These are phyloP conservation scores for Neodiprion lecontei DNA, from an alignment of 1,140 invertebrate species.

Conservation along the genomic window DNA sequence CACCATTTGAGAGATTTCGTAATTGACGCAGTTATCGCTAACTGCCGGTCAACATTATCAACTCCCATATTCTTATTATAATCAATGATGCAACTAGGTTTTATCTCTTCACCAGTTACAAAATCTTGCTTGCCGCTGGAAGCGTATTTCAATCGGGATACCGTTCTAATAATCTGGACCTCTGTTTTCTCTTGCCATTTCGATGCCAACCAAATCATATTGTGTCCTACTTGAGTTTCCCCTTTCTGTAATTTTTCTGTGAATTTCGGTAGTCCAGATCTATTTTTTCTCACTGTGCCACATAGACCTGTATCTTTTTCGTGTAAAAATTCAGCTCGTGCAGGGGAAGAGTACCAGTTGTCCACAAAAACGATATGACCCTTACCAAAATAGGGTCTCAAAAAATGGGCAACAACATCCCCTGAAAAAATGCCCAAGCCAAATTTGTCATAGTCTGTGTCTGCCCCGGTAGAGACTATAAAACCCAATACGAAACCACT, in stretches of 20 bases:
- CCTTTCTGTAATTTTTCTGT: constrained; percentile 32
- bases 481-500: constrained; percentile 37
- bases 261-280: constrained; percentile 35
- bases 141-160: constrained; percentile 21
- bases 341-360: constrained; percentile 35
- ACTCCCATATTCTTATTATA: constrained; percentile 45
- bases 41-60: constrained; percentile 31
- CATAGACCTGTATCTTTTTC: constrained; percentile 28
- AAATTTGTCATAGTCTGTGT: constrained; percentile 24
- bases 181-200: constrained; percentile 35
- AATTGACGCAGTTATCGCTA: constrained; percentile 20
- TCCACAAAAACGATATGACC: constrained; percentile 32
- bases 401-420: constrained; percentile 29
- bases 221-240: constrained; percentile 29
- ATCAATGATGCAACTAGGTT: constrained; percentile 36
- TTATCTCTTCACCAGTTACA: constrained; percentile 27
- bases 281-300: constrained; percentile 34
- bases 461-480: constrained; percentile 37
- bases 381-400: constrained; percentile 33
- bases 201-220: constrained; percentile 24
- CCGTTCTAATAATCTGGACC: constrained; percentile 28
- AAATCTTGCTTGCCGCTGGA: constrained; percentile 25
- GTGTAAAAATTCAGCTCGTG: constrained; percentile 32
- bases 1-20: constrained; percentile 40
- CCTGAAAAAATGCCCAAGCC: constrained; percentile 15